Conservation (phyloP, 1,140 invertebrate genomes). For the Zaprionus tsacasi region DNA sequence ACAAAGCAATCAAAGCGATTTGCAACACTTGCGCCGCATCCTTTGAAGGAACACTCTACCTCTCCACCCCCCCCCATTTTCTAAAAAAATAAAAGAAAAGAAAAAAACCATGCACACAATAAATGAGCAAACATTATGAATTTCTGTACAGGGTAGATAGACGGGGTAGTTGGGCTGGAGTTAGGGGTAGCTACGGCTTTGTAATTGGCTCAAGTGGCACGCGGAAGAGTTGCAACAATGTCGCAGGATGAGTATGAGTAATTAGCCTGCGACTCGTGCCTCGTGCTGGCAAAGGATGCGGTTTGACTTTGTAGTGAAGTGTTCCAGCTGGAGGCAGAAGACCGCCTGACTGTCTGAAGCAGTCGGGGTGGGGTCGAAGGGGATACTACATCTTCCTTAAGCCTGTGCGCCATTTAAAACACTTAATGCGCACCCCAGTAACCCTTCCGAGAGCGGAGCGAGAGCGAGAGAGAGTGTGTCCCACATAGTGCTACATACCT, state of each 20-base stretch:
- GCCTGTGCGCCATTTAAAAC: constrained; percentile 72
- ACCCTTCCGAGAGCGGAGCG: constrained; percentile 47
- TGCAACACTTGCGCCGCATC: constrained; percentile 78
- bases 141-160: constrained; percentile 41
- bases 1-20: constrained; percentile 82
- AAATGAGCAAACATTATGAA: constrained; percentile 73
- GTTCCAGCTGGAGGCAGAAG: constrained; percentile 14
- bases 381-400: constrained; percentile 60
- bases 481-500: constrained; percentile 19
- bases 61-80: neutral
- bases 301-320: constrained; percentile 79
- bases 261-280: constrained; percentile 59
- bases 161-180: constrained; percentile 38
- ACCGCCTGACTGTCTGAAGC: neutral
- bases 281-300: constrained; percentile 52
- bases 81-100: constrained; percentile 24
- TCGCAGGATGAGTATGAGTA: constrained; percentile 73
- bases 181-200: constrained; percentile 15
- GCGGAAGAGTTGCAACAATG: constrained; percentile 60
- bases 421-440: constrained; percentile 56
- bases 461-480: neutral
- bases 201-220: constrained; percentile 64
- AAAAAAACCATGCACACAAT: constrained; percentile 38
- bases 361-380: neutral
- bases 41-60: constrained; percentile 41